Base-by-base conservation (phyloP, 2,888 invertebrate species). In the Mylabris sibirica region DNA sequence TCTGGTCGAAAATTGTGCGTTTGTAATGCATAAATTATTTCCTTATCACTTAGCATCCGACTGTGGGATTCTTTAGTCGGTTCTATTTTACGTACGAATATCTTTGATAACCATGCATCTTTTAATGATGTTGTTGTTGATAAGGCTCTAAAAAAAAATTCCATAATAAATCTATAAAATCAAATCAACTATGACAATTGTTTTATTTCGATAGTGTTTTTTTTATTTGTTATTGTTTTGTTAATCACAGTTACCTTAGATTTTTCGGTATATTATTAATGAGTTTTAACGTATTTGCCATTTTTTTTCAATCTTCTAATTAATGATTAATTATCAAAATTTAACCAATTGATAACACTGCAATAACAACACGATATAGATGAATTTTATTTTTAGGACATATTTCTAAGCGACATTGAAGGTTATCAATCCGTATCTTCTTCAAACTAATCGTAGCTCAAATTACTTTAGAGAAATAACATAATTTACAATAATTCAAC, bases 61-160 rank as follows among this genome's bases (percentile, higher is more conserved):
- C 98, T 98, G 85, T 99, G 99, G 3, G 98, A 94, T 84, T 97
- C 97, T 85, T 96, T 97, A 1, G 96, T 96, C 5, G 97, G 96
- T 83, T 97, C 96, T 82, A 97, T 95, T 84, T 93, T 94, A 72
- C 96, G 89, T 59, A 97, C 96, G 79, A 96, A 87, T 73, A 97
- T 86, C 85, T 96, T 97, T 75, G 94, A 94, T 67, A 97, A 87
- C 95, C 96, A 97, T 77, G 95, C 92, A 86, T 94, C 94, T 70
- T 84, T 86, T 67, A 85, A 85, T 35, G 82, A 75, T 62, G 84
- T 78, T 72, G 84, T 84, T 60, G 86, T 83, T 60, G 82, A 81
- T 41, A 85, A 70, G 38, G 76, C 71, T 70, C 85, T 85, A 68
- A 14, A 34, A 64, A 53, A 38, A 64, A 34, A 34, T n/a, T n/a